Evolutionary conservation across 1,140 invertebrate species (phyloP).

Genomic region (Psilanteris sp.): DNA sequence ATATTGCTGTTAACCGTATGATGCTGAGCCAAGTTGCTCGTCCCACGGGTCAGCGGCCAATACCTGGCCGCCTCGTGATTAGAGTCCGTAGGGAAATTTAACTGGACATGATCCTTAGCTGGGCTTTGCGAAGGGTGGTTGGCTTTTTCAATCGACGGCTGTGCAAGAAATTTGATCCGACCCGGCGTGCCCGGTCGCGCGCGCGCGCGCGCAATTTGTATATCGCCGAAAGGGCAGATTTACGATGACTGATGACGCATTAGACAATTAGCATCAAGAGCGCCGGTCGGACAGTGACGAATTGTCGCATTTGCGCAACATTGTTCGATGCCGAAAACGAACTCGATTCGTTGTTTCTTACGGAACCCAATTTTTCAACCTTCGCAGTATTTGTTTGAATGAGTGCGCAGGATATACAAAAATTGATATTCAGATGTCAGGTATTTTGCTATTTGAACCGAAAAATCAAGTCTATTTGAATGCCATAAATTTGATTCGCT

Average conservation of each 20-base stretch:
- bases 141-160: slow-evolving; percentile 2
- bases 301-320: slow-evolving; percentile 8
- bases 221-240: slow-evolving; percentile 22
- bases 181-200: not conserved
- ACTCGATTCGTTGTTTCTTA: no score
- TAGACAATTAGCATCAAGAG: slow-evolving; percentile 23
- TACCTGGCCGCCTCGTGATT: slow-evolving; percentile 73
- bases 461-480: no score
- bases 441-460: no score
- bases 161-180: slow-evolving; percentile 7
- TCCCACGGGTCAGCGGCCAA: slow-evolving; percentile 60
- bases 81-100: slow-evolving; percentile 76
- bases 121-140: not conserved
- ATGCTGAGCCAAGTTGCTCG: slow-evolving; percentile 12
- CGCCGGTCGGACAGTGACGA: slow-evolving; percentile 5
- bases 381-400: no score
- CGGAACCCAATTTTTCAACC: no score
- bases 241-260: slow-evolving; percentile 19
- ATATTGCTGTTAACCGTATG: slow-evolving; percentile 58
- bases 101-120: slow-evolving; percentile 64
- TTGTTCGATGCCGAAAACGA: no score
- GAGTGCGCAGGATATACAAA: no score
- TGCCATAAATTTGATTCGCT: no score
- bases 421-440: no score
- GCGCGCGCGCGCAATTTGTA: slow-evolving; percentile 26